These are phyloP conservation scores for Perizoma flavofasciatum DNA, from an alignment of 2,888 invertebrate species.

Conservation along the genomic window DNA sequence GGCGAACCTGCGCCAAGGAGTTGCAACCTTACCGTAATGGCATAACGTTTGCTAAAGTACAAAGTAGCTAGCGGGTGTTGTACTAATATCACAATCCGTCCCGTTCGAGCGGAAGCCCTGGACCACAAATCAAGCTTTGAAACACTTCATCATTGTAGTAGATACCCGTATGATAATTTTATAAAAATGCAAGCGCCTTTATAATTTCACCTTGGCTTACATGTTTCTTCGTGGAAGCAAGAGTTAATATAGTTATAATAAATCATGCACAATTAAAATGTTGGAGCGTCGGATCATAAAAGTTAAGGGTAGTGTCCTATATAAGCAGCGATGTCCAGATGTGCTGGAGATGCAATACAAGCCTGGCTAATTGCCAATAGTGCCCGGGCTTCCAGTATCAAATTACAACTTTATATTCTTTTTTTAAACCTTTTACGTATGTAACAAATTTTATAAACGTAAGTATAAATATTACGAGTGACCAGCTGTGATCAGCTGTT, in stretches of 20 bases:
- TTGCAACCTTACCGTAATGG: no score
- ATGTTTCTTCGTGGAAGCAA: slow-evolving; percentile 2
- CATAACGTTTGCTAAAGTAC: no score
- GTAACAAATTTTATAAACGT: slow-evolving; percentile 30
- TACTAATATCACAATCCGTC: no score
- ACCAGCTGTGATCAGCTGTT: slow-evolving; percentile 31
- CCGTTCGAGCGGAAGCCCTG: no score
- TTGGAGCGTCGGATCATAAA: slow-evolving; percentile 21
- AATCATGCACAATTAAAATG: slow-evolving; percentile 1
- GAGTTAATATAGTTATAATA: slow-evolving; percentile 12
- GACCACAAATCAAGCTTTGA: no score
- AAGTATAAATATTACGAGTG: slow-evolving; percentile 22
- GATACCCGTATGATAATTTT: no score
- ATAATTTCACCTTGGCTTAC: neutral
- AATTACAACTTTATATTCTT: slow-evolving; percentile 46
- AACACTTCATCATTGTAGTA: no score
- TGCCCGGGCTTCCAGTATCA: slow-evolving; percentile 37
- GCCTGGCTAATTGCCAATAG: slow-evolving; percentile 56
- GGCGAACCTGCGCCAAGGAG: no score
- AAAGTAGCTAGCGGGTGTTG: no score
- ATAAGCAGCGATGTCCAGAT: slow-evolving; percentile 27
- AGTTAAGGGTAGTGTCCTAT: slow-evolving; percentile 14
- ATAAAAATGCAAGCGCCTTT: no score
- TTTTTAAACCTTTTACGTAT: slow-evolving; percentile 43
- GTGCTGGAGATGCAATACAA: slow-evolving; percentile 42